Conservation (phyloP, 2,113 vertebrate species). For the Tautogolabrus adspersus region DNA sequence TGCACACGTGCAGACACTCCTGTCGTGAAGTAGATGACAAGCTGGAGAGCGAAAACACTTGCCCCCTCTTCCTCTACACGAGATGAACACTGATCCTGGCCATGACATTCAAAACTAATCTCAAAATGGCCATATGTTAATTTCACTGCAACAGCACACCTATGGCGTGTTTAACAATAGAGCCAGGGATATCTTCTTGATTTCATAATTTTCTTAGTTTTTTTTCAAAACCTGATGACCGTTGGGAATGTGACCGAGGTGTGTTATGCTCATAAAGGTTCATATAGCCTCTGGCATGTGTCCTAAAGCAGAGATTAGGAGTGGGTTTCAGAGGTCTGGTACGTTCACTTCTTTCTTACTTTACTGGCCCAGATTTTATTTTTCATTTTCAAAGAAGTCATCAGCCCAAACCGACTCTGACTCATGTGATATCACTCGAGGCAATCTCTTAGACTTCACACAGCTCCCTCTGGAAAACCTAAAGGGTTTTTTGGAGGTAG, state of each 20-base stretch:
- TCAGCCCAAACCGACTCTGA: background rate
- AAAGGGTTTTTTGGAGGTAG: background rate
- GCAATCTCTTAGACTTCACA: background rate
- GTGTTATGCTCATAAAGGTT: background rate
- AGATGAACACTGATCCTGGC: background rate
- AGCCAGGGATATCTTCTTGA: background rate
- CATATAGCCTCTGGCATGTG: background rate
- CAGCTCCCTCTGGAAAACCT: background rate
- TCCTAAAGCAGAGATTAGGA: background rate
- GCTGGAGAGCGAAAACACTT: background rate
- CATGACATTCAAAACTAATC: background rate
- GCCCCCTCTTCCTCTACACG: background rate
- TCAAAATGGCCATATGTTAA: background rate
- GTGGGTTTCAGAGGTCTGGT: background rate
- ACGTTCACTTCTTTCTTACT: background rate
- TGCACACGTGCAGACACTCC: constrained; percentile 8
- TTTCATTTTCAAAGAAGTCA: background rate
- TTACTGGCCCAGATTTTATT: background rate
- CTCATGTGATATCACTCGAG: background rate
- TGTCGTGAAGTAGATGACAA: background rate
- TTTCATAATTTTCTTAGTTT: background rate
- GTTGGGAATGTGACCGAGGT: background rate
- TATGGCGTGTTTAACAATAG: background rate
- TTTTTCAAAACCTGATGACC: too few species aligned
- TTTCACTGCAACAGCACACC: background rate